Evolutionary conservation across 2,113 vertebrate species (phyloP), one percentile per base, ranked within the genome.

Genomic region (Rallus limicola): DNA sequence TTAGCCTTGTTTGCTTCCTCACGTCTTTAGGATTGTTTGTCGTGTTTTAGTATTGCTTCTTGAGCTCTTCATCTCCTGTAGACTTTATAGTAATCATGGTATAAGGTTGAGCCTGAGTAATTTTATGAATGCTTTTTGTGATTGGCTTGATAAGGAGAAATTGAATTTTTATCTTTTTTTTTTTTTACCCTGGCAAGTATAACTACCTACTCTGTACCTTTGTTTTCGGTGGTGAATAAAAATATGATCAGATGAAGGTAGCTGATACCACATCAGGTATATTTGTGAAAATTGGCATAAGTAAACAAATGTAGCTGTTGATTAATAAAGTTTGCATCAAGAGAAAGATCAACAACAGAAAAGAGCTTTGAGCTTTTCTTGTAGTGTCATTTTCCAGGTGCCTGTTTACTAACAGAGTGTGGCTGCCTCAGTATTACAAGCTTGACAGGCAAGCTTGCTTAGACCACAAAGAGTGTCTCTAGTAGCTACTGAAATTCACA

Each of bases 1-100:
- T 58, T 69, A 55, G 31, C 40, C 13, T 53, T 44, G 24, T 62
- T 84, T 91, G 13, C 16, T 62, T 84, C 11, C 12, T 78, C 11
- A 29, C 92, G 31, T 74, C 52, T 71, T 85, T 25, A 58, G 46
- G 16, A 5, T 50, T 69, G 14, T 5, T 21, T 56, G 40, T 55
- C 5, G 3, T 53, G 21, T 25, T 78, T 69, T 10, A 50, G 5
- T n/a, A 29, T 90, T 10, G 4, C 7, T 79, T 63, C 11, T 36
- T 53, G 58, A 79, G n/a, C 48, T 82, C 31, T 81, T 74, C 14
- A 36, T 70, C 36, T 24, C 78, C 16, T 77, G 21, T 33, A 44
- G 63, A 26, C 16, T 44, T 55, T n/a, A 1, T 25, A 46, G 55
- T 17, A 36, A 1, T 76, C 0, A 0, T 75, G 52, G 15, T 87